A percentile compares a stretch with the other conserved stretches of the same genome.
These are phyloP conservation scores for Drosophila seclusa DNA, from an alignment of 2,888 invertebrate genomes.

Conservation along the genomic window DNA sequence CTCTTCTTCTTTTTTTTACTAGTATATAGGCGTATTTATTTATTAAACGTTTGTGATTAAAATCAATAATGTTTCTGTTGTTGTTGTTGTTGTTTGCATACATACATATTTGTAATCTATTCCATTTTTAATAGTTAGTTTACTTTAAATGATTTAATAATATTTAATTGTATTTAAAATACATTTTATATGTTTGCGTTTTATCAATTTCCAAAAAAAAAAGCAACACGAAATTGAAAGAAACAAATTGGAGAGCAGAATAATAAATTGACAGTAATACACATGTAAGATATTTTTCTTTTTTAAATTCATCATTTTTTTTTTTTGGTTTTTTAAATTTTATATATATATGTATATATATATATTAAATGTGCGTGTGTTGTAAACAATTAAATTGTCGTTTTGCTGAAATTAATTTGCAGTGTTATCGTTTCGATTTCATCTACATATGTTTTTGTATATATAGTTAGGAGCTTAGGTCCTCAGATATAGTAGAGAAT, in stretches of 20 bases:
- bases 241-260: slow-evolving; percentile 7
- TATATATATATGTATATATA: slow-evolving; percentile 10
- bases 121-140: slow-evolving; percentile 77
- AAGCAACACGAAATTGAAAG: slow-evolving; percentile 2
- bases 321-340: slow-evolving; percentile 3
- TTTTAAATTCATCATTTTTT: neutral
- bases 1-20: slow-evolving; percentile 20
- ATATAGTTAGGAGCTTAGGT: slow-evolving; percentile 28
- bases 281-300: slow-evolving; percentile 20
- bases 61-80: slow-evolving; percentile 58
- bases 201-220: slow-evolving; percentile 25
- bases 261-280: slow-evolving; percentile 14
- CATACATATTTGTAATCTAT: slow-evolving; percentile 56
- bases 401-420: slow-evolving; percentile 38
- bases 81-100: slow-evolving; percentile 45
- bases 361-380: slow-evolving; percentile 49
- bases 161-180: slow-evolving; percentile 71
- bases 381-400: slow-evolving; percentile 69
- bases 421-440: slow-evolving; percentile 44
- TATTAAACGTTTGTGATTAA: slow-evolving; percentile 74
- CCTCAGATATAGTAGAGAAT: slow-evolving; percentile 35
- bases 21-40: slow-evolving; percentile 57
- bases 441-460: slow-evolving; percentile 39
- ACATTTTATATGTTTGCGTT: slow-evolving; percentile 66
- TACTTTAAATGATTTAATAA: slow-evolving; percentile 67